Conservation (phyloP, 1,140 invertebrate genomes). For the Homarus americanus region DNA sequence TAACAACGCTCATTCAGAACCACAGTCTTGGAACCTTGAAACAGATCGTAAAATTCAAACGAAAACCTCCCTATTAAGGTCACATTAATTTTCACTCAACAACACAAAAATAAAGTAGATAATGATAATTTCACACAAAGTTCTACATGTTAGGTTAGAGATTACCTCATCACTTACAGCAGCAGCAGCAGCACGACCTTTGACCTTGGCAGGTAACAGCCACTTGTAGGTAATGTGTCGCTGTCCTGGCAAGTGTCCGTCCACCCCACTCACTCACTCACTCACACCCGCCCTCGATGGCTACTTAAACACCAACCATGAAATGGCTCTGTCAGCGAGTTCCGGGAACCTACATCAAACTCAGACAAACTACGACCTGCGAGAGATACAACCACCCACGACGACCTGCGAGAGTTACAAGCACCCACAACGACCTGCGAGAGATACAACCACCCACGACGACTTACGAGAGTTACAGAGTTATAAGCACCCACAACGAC, state of each 20-base stretch:
- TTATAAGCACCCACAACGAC: not conserved
- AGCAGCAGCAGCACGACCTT: not conserved
- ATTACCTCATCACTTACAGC: not conserved
- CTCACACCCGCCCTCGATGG: not conserved
- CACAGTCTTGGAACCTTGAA: no score
- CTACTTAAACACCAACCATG: not conserved
- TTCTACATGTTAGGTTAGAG: no score
- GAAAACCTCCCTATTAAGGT: no score
- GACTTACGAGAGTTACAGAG: no score
- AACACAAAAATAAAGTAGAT: no score
- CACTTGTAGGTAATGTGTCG: constrained; percentile 8
- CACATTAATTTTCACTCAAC: no score
- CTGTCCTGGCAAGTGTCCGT: constrained; percentile 3
- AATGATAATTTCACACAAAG: no score
- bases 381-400: not conserved
- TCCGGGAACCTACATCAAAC: not conserved
- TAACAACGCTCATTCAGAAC: no score
- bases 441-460: not conserved
- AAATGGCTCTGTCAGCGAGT: not conserved
- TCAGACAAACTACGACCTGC: not conserved
- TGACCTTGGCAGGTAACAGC: constrained; percentile 6
- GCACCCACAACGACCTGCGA: not conserved
- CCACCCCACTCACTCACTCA: not conserved
- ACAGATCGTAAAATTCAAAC: no score
- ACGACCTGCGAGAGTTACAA: no score